These are phyloP conservation scores for Cryptotis parvus DNA, from an alignment of 2,113 vertebrate species.

Conservation along the genomic window DNA sequence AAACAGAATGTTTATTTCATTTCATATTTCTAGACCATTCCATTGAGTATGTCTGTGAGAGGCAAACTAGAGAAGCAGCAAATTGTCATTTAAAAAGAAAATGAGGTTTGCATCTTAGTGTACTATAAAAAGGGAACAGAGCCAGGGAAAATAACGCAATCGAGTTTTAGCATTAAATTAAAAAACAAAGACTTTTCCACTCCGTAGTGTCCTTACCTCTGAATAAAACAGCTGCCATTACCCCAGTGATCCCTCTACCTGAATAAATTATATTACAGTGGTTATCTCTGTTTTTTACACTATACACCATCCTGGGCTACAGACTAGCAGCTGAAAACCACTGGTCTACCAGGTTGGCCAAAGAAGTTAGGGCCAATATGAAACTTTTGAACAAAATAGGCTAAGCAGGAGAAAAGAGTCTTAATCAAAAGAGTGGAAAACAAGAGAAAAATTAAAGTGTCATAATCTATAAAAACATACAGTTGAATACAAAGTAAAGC, in stretches of 20 bases:
- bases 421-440: neutral
- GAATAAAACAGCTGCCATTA: neutral
- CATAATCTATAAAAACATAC: neutral
- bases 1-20: neutral
- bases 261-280: no score
- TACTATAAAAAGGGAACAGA: neutral
- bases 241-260: neutral
- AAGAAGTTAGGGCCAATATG: neutral
- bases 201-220: neutral
- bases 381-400: neutral
- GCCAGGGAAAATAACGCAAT: neutral
- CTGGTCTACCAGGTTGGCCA: neutral
- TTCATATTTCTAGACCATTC: neutral
- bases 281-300: no score
- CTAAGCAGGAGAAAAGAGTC: neutral
- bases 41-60: neutral
- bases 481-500: neutral
- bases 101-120: neutral
- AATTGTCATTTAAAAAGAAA: neutral
- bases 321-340: no score
- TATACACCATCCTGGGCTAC: no score
- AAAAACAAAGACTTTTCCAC: neutral
- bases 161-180: neutral
- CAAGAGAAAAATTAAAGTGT: neutral
- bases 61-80: neutral